phyloP scores from a whole-genome alignment of 1,140 invertebrate genomes.

The Micrasema minimum region DNA sequence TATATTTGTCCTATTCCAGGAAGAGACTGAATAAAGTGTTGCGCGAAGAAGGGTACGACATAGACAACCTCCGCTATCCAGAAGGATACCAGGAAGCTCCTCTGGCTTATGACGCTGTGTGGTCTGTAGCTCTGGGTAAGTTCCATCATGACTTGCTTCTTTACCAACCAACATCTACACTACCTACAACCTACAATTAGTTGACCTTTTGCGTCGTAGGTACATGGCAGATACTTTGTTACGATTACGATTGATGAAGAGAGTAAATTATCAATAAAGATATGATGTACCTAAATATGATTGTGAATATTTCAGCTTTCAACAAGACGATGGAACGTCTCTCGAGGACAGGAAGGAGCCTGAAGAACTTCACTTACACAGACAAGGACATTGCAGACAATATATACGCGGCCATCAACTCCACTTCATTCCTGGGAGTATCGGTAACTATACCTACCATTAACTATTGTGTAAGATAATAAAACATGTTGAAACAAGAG shows the following conservation, averaged over 20 bases:
- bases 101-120: conserved; percentile 98
- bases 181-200: too few relatives aligned
- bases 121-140: conserved; percentile 92
- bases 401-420: conserved; percentile 97
- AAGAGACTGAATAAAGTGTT: conserved; percentile 82
- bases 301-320: conserved; percentile 75
- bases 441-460: conserved; percentile 80
- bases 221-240: too few relatives aligned
- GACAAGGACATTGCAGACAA: conserved; percentile 94
- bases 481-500: too few relatives aligned
- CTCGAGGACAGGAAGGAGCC: conserved; percentile 76
- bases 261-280: conserved; percentile 21
- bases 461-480: too few relatives aligned
- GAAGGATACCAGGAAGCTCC: conserved; percentile 98
- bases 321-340: conserved; percentile 95
- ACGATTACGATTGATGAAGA: too few relatives aligned
- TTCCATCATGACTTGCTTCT: not conserved
- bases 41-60: conserved; percentile 82
- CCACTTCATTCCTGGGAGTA: conserved; percentile 96
- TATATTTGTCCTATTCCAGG: too few relatives aligned
- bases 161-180: too few relatives aligned
- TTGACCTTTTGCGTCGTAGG: too few relatives aligned
- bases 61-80: conserved; percentile 84
- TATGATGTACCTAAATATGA: not conserved
- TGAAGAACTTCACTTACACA: conserved; percentile 98